phyloP scores from a whole-genome alignment of 1,140 invertebrate species.

The Oedothorax gibbosus region DNA sequence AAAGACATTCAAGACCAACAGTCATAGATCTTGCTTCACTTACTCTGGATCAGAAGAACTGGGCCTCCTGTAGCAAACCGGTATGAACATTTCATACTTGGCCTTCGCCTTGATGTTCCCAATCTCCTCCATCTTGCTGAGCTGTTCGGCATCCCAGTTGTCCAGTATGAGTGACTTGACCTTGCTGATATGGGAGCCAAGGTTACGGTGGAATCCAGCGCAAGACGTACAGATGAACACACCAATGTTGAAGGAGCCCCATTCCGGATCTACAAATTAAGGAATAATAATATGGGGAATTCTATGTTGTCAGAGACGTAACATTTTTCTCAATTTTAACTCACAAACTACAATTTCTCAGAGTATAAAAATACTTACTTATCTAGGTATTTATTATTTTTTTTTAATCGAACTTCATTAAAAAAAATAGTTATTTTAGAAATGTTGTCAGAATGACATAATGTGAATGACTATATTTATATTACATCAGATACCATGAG shows the following conservation, averaged over 20 bases:
- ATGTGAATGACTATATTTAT: too few species aligned
- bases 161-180: conserved; percentile 89
- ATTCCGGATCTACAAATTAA: conserved; percentile 78
- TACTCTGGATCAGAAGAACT: conserved; percentile 82
- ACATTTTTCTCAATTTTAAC: not conserved
- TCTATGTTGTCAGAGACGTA: not conserved
- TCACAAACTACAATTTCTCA: too few species aligned
- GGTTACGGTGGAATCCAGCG: conserved; percentile 82
- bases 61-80: conserved; percentile 85
- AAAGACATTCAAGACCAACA: not conserved
- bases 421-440: too few species aligned
- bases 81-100: conserved; percentile 85
- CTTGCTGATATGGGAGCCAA: conserved; percentile 89
- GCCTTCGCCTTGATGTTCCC: conserved; percentile 82
- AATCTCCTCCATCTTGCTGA: conserved; percentile 77
- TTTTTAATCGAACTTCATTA: too few species aligned
- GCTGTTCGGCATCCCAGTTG: conserved; percentile 73
- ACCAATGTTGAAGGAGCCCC: conserved; percentile 91
- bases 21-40: conserved; percentile 62
- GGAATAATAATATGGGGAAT: not conserved
- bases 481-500: too few species aligned
- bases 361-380: not conserved
- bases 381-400: not conserved
- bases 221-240: conserved; percentile 89
- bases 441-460: too few species aligned